Evolutionary conservation across 2,113 vertebrate genomes (phyloP).

Genomic region (Pan paniscus): DNA sequence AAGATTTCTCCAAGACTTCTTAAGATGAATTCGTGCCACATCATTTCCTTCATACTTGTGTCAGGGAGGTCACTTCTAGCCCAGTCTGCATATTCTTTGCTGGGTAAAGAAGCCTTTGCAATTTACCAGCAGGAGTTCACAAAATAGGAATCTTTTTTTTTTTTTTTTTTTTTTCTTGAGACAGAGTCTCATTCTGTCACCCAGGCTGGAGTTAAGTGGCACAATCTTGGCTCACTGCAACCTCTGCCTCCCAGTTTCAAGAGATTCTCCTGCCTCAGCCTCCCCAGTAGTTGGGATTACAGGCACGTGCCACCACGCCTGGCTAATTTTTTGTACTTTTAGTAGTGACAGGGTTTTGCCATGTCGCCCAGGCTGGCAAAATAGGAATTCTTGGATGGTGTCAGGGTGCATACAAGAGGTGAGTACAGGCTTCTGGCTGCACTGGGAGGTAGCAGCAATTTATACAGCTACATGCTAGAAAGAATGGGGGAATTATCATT

Average conservation of each 20-base stretch:
- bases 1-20: background rate
- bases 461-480: background rate
- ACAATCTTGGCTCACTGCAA: no score
- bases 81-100: background rate
- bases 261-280: no score
- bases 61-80: background rate
- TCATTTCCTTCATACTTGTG: background rate
- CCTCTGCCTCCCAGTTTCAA: no score
- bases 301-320: no score
- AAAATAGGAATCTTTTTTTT: background rate
- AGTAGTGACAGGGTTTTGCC: no score
- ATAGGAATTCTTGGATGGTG: background rate
- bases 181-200: no score
- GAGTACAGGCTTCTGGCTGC: background rate
- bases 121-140: background rate
- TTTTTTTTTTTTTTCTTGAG: no score
- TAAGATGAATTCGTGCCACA: background rate
- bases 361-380: background rate
- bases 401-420: background rate
- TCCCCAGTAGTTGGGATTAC: no score
- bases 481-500: rapidly evolving
- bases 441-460: background rate
- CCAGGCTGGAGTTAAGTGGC: no score
- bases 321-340: no score
- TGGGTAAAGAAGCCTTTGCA: conserved; percentile 14